A percentile compares a stretch with the other conserved stretches of the same genome.
Evolutionary conservation across 2,797 vertebrate species (phyloP).

Genomic region (Synanceia verrucosa): DNA sequence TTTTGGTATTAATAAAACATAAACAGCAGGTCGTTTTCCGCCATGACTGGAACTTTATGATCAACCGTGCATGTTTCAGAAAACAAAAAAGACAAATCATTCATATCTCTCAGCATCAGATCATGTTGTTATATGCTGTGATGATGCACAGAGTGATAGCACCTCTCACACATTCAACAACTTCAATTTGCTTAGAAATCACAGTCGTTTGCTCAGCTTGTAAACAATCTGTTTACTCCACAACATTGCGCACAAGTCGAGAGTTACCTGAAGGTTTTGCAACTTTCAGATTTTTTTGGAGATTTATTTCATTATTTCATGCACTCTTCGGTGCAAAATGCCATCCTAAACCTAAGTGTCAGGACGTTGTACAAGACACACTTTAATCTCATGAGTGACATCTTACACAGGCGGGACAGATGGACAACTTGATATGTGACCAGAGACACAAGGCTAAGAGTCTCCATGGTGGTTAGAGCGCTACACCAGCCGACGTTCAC

Average conservation of each 20-base stretch:
- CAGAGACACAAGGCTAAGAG: neutral
- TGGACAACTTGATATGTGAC: constrained; percentile 11
- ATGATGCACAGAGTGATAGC: neutral
- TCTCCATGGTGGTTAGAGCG: neutral
- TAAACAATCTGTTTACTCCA: neutral
- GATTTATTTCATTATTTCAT: no score
- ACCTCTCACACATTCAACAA: neutral
- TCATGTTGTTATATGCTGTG: neutral
- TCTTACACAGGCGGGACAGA: neutral
- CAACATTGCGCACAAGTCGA: neutral
- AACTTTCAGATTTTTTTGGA: no score
- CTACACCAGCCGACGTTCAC: neutral
- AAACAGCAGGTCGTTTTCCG: constrained; percentile 38
- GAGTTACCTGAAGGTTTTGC: neutral
- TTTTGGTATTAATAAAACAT: constrained; percentile 33
- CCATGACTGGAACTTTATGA: constrained; percentile 7
- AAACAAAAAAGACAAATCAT: neutral
- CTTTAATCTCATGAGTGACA: constrained; percentile 6
- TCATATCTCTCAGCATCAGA: neutral
- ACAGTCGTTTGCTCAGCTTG: neutral
- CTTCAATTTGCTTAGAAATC: neutral
- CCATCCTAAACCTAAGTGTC: neutral
- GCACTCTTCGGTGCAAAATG: neutral
- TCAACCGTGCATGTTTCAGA: neutral
- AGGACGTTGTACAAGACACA: neutral